Percentiles rank a stretch among this genome's conserved stretches.
These are phyloP conservation scores for Actenoides lindsayi DNA, from an alignment of 2,113 vertebrate species.

Conservation along the genomic window DNA sequence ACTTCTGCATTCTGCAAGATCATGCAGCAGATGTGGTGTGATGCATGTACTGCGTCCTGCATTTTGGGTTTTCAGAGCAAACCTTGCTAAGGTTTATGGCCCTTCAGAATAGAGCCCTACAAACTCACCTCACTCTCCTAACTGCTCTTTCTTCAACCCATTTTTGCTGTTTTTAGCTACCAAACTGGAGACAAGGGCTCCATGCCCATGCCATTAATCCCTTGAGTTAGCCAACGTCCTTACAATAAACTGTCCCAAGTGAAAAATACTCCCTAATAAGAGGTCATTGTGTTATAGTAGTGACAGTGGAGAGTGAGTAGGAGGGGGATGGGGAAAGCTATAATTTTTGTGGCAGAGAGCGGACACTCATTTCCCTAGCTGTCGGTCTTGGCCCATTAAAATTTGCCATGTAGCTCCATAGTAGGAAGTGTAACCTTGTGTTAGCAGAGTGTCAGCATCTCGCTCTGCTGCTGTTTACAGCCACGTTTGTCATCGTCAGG, in stretches of 20 bases:
- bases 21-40: background rate
- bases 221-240: background rate
- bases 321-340: background rate
- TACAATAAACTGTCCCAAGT: background rate
- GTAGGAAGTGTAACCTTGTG: constrained; percentile 61
- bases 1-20: background rate
- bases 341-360: constrained; percentile 24
- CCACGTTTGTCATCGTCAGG: constrained; percentile 60
- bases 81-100: background rate
- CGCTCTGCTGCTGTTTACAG: constrained; percentile 71
- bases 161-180: background rate
- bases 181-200: background rate
- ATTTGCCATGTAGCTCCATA: constrained; percentile 13
- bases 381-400: constrained; percentile 64
- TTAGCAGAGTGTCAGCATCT: constrained; percentile 70
- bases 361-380: constrained; percentile 56
- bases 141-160: background rate
- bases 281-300: background rate
- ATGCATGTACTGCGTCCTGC: background rate
- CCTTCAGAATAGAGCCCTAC: background rate
- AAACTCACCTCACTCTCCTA: background rate
- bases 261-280: background rate
- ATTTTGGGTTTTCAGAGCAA: background rate
- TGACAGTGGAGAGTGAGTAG: background rate
- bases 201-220: background rate